phyloP scores from a whole-genome alignment of 2,797 vertebrate genomes.

The Cossypha niveicapilla region DNA sequence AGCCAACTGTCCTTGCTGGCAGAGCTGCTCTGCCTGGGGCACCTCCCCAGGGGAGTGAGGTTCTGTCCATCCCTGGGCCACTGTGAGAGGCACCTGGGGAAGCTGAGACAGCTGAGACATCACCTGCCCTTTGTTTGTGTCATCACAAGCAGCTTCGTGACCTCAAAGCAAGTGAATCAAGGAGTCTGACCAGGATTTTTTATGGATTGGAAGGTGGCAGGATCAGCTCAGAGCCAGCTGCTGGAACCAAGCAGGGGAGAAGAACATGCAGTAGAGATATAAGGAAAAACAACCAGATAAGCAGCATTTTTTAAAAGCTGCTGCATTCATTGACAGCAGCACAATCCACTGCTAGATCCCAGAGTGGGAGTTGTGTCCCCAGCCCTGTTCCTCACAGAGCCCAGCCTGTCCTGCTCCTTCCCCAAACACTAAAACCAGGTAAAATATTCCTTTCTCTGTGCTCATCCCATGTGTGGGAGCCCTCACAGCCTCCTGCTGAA shows the following conservation, averaged over 20 bases:
- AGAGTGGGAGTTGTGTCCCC: rapidly evolving
- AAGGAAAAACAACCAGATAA: neutral
- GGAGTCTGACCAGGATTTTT: neutral
- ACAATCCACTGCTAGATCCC: neutral
- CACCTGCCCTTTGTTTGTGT: neutral
- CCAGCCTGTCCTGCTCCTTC: neutral
- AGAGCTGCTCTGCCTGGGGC: neutral
- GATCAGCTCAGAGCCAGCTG: neutral
- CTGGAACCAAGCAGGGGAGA: rapidly evolving
- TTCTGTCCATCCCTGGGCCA: neutral
- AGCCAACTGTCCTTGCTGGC: neutral
- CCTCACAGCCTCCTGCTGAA: neutral
- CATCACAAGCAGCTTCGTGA: neutral
- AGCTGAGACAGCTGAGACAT: rapidly evolving
- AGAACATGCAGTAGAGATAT: rapidly evolving
- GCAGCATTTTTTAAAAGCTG: neutral
- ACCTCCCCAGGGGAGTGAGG: no score
- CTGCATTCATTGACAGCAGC: neutral
- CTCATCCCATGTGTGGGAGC: rapidly evolving
- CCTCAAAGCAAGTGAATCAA: neutral
- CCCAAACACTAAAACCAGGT: neutral
- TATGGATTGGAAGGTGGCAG: neutral
- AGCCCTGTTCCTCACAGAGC: neutral
- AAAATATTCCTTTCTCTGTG: neutral
- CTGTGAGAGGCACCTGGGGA: neutral